phyloP scores from a whole-genome alignment of 2,797 vertebrate species.

The Parambassis ranga region DNA sequence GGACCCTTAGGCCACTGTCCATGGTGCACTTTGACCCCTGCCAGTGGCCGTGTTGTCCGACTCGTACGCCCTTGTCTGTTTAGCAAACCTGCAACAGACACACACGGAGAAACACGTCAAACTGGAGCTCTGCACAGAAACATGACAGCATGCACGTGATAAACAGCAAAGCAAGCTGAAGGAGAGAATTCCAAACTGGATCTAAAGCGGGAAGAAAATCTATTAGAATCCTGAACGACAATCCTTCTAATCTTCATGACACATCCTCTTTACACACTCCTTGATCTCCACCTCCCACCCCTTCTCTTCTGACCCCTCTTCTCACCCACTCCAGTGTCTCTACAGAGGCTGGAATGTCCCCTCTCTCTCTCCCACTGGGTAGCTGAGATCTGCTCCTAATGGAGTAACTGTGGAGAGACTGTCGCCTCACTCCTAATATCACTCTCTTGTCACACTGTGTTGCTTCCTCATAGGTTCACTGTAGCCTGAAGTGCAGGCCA shows the following conservation, averaged over 20 bases:
- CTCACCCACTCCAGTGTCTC: constrained; percentile 61
- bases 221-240: constrained; percentile 47
- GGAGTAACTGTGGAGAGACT: constrained; percentile 60
- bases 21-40: constrained; percentile 75
- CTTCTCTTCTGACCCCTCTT: constrained; percentile 53
- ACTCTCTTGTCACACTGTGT: constrained; percentile 76
- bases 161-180: constrained; percentile 1
- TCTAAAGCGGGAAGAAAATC: neutral
- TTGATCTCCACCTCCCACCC: constrained; percentile 64
- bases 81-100: constrained; percentile 67
- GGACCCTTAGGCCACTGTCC: constrained; percentile 79
- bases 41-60: constrained; percentile 60
- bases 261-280: constrained; percentile 69
- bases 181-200: constrained; percentile 1
- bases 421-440: constrained; percentile 76
- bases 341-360: constrained; percentile 63
- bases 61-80: constrained; percentile 39
- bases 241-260: constrained; percentile 67
- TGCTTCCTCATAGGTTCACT: constrained; percentile 76
- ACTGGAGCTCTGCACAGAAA: neutral
- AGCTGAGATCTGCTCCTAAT: constrained; percentile 53
- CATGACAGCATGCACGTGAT: neutral
- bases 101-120: constrained; percentile 25
- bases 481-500: constrained; percentile 77
- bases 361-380: constrained; percentile 45